Base-by-base conservation (phyloP, 2,888 invertebrate species). In the Bellardia bayeri region DNA sequence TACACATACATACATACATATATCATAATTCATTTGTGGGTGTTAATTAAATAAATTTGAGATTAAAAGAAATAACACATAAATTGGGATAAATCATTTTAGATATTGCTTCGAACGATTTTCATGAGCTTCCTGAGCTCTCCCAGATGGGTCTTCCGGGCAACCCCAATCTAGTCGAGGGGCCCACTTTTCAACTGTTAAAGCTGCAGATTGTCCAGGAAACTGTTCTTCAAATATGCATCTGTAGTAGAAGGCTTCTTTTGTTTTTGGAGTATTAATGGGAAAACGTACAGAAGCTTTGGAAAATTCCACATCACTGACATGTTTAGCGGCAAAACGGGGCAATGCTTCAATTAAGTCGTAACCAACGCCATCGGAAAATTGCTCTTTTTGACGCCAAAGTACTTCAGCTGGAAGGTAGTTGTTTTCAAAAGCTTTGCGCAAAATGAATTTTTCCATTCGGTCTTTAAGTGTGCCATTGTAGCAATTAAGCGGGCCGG, bases 311-410 rank as follows among this genome's bases (percentile, higher is more conserved):
- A 95, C 95, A 86, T 96, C 95, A 4, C 94, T 94, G 54, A 96
- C 94, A 89, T 96, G 95, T 87, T 95, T 95, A 6, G 96, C 95
- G 14, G 97, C 95, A 87, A 91, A 91, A 7, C 89, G 88, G 0
- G 93, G 92, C 63, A 94, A 93, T 51, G 91, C 91, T 72, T 94
- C 93, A 40, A 94, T 94, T 93, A 93, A 93, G 6, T 92, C 91
- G 54, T 94, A 94, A 30, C 94, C 94, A 0, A 94, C 94, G 45
- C 94, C 94, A 88, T 94, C 94, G 0, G 93, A 93, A 91, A 98
- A 98, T 30, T 97, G 97, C 93, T 99, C 99, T 94, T 99, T 99
- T 91, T 97, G 98, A 68, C 99, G 95, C 98, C 98, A 99, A 37
- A 99, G 94, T 90, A 99, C 98, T 45, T 96, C 96, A 82, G 96